Base-by-base conservation (phyloP, 2,888 invertebrate genomes). In the Epirrhoe alternata region DNA sequence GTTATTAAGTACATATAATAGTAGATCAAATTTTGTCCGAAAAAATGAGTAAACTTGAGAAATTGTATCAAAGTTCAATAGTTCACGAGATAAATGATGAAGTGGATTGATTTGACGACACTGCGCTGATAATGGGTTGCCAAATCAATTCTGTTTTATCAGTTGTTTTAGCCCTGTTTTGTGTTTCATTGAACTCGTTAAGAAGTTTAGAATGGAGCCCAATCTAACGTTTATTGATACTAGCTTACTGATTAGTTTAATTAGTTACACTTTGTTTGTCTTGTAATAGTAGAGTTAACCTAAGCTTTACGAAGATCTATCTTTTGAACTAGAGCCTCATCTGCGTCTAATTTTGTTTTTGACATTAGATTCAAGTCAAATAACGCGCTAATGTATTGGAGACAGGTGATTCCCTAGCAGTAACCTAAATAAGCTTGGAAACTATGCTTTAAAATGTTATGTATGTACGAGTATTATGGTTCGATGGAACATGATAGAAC, bases 31-130 rank as follows among this genome's bases (percentile, higher is more conserved):
- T 66, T 42, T 64, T 35, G 52, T 55, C 52, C 66, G 66, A 74
- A 56, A 62, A 65, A 64, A 63, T 17, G 12, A 45, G 16, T 54
- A 31, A 58, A 55, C 63, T 58, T 64, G 57, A 71, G 72, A 74
- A 81, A 79, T 79, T 69, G 76, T 79, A 65, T 70, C 80, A 82
- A 79, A 82, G 82, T 74, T 86, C 84, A 84, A 66, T 73, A 81
- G 87, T 84, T 82, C 80, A 79, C 1, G 10, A 63, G 83, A 84
- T 85, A 86, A 77, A 33, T 56, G 64, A 58, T 55, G 66, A 73
- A 78, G 77, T 78, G 72, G 76, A 77, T 78, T 77, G 78, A 82
- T 81, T 80, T 77, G 77, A 76, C 78, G 77, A 79, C 78, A 79
- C 84, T 50, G 53, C 50, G 17, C 51, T 61, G 51, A 55, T 54